Percentiles rank a stretch among this genome's conserved stretches.
Conservation (phyloP, 2,113 vertebrate species). For the Zingel zingel region DNA sequence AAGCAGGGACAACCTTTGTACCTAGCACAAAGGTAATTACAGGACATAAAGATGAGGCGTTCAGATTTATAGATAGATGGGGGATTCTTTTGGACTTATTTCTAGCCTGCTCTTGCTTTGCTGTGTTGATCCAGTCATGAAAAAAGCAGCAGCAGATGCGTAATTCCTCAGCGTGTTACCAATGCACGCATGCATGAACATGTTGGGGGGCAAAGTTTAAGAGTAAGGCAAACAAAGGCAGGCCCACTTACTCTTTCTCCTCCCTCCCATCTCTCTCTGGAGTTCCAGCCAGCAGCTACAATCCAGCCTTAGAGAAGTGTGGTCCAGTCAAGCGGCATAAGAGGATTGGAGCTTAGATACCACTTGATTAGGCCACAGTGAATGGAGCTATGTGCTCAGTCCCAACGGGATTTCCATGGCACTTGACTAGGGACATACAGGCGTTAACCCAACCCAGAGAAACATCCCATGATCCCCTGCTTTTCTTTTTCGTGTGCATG, state of each 20-base stretch:
- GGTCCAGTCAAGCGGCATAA: constrained; percentile 69
- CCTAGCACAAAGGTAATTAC: constrained; percentile 43
- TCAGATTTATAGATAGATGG: neutral
- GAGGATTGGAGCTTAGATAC: constrained; percentile 71
- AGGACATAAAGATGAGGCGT: constrained; percentile 29
- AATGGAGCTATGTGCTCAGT: constrained; percentile 59
- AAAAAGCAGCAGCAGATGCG: constrained; percentile 35
- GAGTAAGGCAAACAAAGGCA: constrained; percentile 36
- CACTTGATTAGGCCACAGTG: constrained; percentile 70
- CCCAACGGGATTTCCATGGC: constrained; percentile 73
- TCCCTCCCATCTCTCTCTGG: constrained; percentile 28
- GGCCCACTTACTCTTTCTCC: constrained; percentile 4
- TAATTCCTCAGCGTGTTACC: constrained; percentile 20
- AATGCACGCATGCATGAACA: constrained; percentile 37
- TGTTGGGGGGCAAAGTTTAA: constrained; percentile 21
- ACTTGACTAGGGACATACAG: constrained; percentile 67
- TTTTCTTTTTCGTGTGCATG: constrained; percentile 40
- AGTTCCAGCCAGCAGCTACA: constrained; percentile 28
- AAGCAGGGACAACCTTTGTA: constrained; percentile 46
- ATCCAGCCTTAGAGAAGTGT: constrained; percentile 42
- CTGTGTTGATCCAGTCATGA: constrained; percentile 39
- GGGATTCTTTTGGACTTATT: constrained; percentile 10
- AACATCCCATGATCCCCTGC: constrained; percentile 36
- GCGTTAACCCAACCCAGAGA: constrained; percentile 49
- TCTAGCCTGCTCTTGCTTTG: constrained; percentile 7